Base-by-base conservation (phyloP, 2,797 vertebrate species). In the Lates japonicus region DNA sequence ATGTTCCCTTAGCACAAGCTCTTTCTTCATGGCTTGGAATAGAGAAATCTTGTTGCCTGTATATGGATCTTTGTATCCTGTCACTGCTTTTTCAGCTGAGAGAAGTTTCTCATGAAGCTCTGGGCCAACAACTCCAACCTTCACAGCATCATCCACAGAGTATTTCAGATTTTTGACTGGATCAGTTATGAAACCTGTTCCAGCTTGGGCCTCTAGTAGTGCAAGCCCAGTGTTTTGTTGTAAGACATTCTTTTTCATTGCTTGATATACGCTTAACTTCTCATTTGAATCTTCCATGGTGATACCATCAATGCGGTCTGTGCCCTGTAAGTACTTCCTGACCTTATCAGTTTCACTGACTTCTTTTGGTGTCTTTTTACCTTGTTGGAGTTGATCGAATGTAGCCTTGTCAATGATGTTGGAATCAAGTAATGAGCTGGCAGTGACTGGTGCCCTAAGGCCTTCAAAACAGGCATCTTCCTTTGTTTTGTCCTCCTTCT, bases 11-110 rank as follows among this genome's bases (percentile, higher is more conserved):
- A 96, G 78, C 0, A 99, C 93, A 1, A 99, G 97, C 2, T 95
- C 97, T 74, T 99, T 99, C 87, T 97, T 93, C 98, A 99, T 97
- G 83, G 98, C 98, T 93, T 99, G 96, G 80, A 99, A 97, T 0
- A 99, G 95, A 5, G 98, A 98, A 88, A 99, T 97, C 64, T 90
- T 97, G 55, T 96, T 89, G 0, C 97, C 97, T 0, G 98, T 97
- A 80, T 98, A 99, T 7, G 98, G 98, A 77, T 99, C 98, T 85
- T 93, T 98, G 87, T 99, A 99, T 9, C 98, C 98, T 0, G 96
- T 98, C 65, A 98, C 97, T 0, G 98, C 97, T 16, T 97, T 98
- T 93, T 99, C 98, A 0, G 98, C 97, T 0, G 96, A 95, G 0
- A 99, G 95, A 75, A 99, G 96, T 91, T 97, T 99, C 85, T 99